Percentiles rank a stretch among this genome's conserved stretches.
phyloP scores from a whole-genome alignment of 2,888 invertebrate genomes.

The Polydrusus cervinus region DNA sequence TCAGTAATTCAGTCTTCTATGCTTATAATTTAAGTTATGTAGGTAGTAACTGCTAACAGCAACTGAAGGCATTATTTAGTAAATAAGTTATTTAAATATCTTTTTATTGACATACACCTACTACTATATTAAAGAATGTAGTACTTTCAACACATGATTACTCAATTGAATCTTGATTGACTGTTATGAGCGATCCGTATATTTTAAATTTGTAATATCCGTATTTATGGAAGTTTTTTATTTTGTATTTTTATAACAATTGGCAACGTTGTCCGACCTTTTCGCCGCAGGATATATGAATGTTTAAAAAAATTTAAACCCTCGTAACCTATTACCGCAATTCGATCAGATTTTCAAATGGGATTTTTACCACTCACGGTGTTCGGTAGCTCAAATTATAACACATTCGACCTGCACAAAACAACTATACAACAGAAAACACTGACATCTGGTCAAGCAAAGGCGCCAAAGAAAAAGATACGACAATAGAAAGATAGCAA shows the following conservation, averaged over 20 bases:
- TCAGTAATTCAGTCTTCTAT: too few species aligned
- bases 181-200: too few species aligned
- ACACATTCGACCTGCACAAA: not conserved
- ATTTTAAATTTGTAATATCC: too few species aligned
- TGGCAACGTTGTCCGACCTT: conserved; percentile 34
- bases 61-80: too few species aligned
- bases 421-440: conserved; percentile 22
- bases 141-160: too few species aligned
- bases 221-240: not conserved
- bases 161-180: too few species aligned
- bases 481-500: conserved; percentile 48
- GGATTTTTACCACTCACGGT: not conserved
- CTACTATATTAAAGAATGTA: too few species aligned
- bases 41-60: too few species aligned
- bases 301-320: conserved; percentile 32
- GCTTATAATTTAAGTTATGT: too few species aligned
- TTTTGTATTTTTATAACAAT: not conserved
- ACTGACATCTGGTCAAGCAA: conserved; percentile 33
- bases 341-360: conserved; percentile 36
- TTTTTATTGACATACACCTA: too few species aligned
- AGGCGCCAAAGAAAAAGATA: conserved; percentile 36
- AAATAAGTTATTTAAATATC: too few species aligned
- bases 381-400: conserved; percentile 17
- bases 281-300: conserved; percentile 35
- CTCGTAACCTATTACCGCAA: conserved; percentile 32